Evolutionary conservation across 2,888 invertebrate species (phyloP).

Genomic region (Calameuta pallipes): DNA sequence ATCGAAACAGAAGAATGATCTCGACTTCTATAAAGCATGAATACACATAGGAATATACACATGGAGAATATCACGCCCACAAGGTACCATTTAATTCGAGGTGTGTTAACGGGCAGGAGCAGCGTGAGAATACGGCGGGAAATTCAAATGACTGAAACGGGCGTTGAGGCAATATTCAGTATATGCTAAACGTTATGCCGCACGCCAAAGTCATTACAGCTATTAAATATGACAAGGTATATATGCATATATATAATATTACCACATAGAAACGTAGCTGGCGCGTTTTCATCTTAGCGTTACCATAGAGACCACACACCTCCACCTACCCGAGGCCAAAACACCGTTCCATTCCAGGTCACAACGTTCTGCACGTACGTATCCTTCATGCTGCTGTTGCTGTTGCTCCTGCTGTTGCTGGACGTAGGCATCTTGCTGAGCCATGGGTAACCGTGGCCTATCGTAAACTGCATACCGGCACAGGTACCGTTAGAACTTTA

Average conservation of each 20-base stretch:
- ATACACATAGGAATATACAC: neutral
- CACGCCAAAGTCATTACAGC: neutral
- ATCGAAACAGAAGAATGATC: neutral
- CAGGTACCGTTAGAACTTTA: conserved; percentile 50
- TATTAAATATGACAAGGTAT: neutral
- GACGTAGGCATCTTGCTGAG: neutral
- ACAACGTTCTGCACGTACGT: conserved; percentile 38
- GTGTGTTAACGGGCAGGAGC: neutral
- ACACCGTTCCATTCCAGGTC: conserved; percentile 49
- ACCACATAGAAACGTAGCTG: neutral
- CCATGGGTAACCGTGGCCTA: conserved; percentile 16
- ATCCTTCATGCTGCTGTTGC: conserved; percentile 33
- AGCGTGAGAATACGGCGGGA: neutral
- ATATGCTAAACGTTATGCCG: neutral
- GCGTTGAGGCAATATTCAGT: neutral
- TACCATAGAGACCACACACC: neutral
- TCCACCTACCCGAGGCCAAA: conserved; percentile 22
- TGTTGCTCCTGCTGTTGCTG: conserved; percentile 14
- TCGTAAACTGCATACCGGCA: conserved; percentile 41
- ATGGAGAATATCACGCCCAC: neutral
- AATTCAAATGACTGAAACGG: neutral
- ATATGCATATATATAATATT: neutral
- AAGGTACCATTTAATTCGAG: neutral
- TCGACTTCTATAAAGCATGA: neutral
- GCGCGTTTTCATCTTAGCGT: neutral